Percentiles rank a stretch among this genome's conserved stretches.
phyloP scores from a whole-genome alignment of 2,113 vertebrate genomes.

The Misgurnus mizolepis region DNA sequence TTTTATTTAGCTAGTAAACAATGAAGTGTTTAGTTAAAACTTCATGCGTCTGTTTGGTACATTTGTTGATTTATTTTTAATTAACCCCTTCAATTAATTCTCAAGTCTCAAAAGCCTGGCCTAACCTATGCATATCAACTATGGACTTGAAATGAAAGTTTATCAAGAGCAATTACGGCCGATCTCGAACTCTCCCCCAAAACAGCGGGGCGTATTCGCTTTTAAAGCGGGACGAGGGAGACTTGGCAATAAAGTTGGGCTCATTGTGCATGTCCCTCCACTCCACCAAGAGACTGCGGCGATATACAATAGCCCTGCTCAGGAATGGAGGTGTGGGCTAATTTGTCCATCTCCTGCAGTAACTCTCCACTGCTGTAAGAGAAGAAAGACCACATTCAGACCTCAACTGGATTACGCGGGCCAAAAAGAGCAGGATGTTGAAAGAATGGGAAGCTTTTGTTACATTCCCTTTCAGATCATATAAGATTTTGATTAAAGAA shows the following conservation, averaged over 20 bases:
- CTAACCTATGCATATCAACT: not conserved
- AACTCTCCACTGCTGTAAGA: conserved; percentile 62
- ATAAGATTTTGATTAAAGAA: conserved; percentile 76
- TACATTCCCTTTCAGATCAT: conserved; percentile 81
- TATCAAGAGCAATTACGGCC: not conserved
- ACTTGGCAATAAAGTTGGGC: conserved; percentile 41
- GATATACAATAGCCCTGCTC: conserved; percentile 62
- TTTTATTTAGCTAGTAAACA: not conserved
- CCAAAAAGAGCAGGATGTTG: conserved; percentile 73
- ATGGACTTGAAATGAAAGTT: not conserved
- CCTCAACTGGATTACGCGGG: conserved; percentile 80
- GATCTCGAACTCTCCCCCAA: not conserved
- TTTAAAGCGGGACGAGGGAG: conserved; percentile 49
- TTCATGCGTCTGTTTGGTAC: too few relatives aligned
- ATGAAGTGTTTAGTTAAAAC: not conserved
- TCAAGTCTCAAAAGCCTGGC: too few relatives aligned
- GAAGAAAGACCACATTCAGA: conserved; percentile 69
- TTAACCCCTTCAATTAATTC: too few relatives aligned
- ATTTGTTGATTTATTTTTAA: too few relatives aligned
- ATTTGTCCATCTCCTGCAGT: conserved; percentile 72
- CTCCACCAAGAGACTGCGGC: conserved; percentile 45
- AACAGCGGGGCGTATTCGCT: not conserved
- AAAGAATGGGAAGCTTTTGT: conserved; percentile 78
- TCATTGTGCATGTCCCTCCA: conserved; percentile 36
- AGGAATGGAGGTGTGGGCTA: conserved; percentile 73